Conservation (phyloP, 2,797 vertebrate species). For the Notolabrus celidotus region DNA sequence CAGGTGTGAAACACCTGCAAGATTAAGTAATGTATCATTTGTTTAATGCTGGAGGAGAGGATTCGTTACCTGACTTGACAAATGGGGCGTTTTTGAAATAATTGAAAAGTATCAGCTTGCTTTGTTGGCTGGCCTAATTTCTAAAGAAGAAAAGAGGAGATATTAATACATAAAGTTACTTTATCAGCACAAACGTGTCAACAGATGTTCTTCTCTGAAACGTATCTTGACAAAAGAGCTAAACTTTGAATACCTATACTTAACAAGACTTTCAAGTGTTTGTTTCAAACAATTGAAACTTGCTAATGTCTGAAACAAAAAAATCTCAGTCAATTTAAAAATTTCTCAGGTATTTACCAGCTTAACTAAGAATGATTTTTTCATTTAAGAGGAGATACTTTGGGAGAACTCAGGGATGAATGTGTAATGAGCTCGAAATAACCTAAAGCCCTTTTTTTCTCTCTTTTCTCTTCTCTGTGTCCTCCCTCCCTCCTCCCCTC, state of each 20-base stretch:
- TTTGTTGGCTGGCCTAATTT: constrained; percentile 16
- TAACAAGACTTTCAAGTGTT: constrained; percentile 7
- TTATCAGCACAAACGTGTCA: constrained; percentile 30
- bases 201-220: background rate
- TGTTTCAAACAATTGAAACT: constrained; percentile 17
- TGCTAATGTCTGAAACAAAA: constrained; percentile 13
- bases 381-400: constrained; percentile 71
- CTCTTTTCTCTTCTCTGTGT: constrained; percentile 73
- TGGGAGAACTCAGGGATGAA: constrained; percentile 76
- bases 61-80: background rate
- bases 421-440: constrained; percentile 86
- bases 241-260: background rate
- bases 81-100: background rate
- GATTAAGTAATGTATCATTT: background rate
- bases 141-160: constrained; percentile 3
- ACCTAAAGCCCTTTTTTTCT: constrained; percentile 75
- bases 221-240: constrained; percentile 5
- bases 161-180: background rate
- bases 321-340: constrained; percentile 41
- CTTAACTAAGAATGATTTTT: constrained; percentile 60
- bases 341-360: constrained; percentile 52
- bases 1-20: background rate
- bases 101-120: constrained; percentile 2
- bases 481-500: constrained; percentile 70
- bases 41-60: background rate